These are phyloP conservation scores for Ophioderma brevispina DNA, from an alignment of 35 echinoderm and acorn worm genomes.

Conservation along the genomic window DNA sequence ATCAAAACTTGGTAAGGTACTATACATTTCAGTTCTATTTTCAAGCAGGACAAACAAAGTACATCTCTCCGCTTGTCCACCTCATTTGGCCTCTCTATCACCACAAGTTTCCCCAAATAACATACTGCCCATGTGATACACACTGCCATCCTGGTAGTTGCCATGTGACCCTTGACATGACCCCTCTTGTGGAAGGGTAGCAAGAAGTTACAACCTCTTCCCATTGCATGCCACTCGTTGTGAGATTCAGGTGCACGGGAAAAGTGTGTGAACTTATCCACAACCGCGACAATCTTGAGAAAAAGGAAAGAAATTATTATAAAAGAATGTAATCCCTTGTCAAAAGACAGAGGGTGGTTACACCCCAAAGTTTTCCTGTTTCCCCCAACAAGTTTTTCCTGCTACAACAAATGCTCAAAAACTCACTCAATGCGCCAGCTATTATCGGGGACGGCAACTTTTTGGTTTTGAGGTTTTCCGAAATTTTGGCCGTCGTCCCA, in stretches of 20 bases:
- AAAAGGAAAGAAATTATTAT: background rate
- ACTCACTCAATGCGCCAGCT: no score
- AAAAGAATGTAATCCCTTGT: no score
- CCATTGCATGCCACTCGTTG: conserved; percentile 86
- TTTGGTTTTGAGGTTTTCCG: no score
- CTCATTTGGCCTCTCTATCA: conserved; percentile 57
- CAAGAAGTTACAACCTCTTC: conserved; percentile 68
- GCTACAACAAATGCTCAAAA: no score
- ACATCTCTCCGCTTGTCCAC: conserved; percentile 35
- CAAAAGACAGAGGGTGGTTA: no score
- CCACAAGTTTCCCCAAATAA: conserved; percentile 75
- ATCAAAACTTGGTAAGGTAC: no score
- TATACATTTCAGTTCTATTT: no score
- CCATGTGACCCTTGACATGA: conserved; percentile 33
- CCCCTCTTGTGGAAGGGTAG: conserved; percentile 54
- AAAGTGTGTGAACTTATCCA: conserved; percentile 60
- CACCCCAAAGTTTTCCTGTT: no score
- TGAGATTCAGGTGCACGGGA: conserved; percentile 86
- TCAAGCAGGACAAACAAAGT: no score
- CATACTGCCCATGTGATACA: conserved; percentile 94
- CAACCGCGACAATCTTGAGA: conserved; percentile 89
- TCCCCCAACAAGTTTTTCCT: no score
- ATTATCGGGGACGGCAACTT: no score
- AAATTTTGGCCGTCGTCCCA: no score
- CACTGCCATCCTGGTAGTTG: conserved; percentile 67